Evolutionary conservation across 2,888 invertebrate genomes (phyloP).

Genomic region (Tetanocera ferruginea): DNA sequence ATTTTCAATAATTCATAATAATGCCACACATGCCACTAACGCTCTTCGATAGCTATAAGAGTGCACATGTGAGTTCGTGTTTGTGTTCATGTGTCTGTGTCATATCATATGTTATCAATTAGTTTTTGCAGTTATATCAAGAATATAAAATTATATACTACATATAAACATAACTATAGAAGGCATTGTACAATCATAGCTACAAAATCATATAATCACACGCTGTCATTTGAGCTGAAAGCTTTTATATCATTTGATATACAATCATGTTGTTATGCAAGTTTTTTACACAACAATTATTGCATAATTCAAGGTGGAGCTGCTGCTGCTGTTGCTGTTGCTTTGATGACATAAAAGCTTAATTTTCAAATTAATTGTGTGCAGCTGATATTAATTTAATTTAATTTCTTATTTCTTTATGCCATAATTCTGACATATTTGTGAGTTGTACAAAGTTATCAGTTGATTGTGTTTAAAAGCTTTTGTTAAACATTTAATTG

Average conservation of each 20-base stretch:
- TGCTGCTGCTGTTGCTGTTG: background rate
- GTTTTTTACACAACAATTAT: background rate
- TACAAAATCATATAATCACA: background rate
- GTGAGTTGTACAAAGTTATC: too few relatives aligned
- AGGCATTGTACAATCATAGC: too few relatives aligned
- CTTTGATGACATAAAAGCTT: background rate
- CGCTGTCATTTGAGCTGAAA: background rate
- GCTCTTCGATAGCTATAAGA: background rate
- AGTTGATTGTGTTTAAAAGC: too few relatives aligned
- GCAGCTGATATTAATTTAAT: too few relatives aligned
- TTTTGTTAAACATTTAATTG: too few relatives aligned
- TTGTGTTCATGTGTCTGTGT: background rate
- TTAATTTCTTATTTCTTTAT: too few relatives aligned
- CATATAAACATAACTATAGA: too few relatives aligned
- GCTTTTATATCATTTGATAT: background rate
- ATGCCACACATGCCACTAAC: background rate
- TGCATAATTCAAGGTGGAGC: background rate
- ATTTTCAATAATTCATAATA: slow-evolving; percentile 59
- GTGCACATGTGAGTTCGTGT: slow-evolving; percentile 14
- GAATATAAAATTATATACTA: background rate
- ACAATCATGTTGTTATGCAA: slow-evolving; percentile 5
- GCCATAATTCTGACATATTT: too few relatives aligned
- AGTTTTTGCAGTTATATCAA: background rate
- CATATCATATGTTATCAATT: background rate
- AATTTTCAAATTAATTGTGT: background rate